Evolutionary conservation across 64 coral and sea anemone species (phyloP), one percentile per base, ranked within the genome.

Genomic region (Porites australiensis): DNA sequence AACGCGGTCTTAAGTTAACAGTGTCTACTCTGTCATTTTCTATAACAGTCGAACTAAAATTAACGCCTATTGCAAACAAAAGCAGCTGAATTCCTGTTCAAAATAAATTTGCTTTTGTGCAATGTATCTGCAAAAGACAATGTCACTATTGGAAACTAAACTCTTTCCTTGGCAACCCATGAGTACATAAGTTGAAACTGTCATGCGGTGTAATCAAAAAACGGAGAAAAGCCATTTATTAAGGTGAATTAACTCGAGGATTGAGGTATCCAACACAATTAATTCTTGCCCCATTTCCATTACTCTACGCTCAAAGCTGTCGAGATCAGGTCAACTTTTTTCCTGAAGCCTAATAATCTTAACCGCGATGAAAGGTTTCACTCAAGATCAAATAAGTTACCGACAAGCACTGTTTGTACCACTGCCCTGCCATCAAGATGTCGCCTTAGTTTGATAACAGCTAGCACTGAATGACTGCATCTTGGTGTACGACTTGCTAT

Each of bases 1-100:
- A 87, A 14, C 14, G 14, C 82, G 74, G 43, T 79, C 53, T 70
- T 22, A 48, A 16, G 3, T 93, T 68, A 87, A 93, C 82, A 87
- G 82, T 86, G 12, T 5, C 44, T 57, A 5, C 43, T 77, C 70
- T 54, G 43, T 78, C 13, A 45, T 37, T 50, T 63, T 48, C 68
- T 52, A 66, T 47, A 84, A 84, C 81, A 84, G 62, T 84, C 83
- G 51, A 10, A 22, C 27, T 43, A 7, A 74, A 77, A 77, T 81
- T 82, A 86, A 53, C 70, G 54, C 69, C 16, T n/a, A 93, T 51
- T 87, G 65, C 82, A 93, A 93, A 93, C 62, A 93, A 8, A 12
- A 43, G 14, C 82, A 93, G 91, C 91, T 93, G 91, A 93, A 44
- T 79, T 86, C 83, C 46, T 48, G n/a, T 78, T 47, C 15, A 64